These are phyloP conservation scores for Pseudopipra pipra DNA, from an alignment of 2,113 vertebrate species.

Conservation along the genomic window DNA sequence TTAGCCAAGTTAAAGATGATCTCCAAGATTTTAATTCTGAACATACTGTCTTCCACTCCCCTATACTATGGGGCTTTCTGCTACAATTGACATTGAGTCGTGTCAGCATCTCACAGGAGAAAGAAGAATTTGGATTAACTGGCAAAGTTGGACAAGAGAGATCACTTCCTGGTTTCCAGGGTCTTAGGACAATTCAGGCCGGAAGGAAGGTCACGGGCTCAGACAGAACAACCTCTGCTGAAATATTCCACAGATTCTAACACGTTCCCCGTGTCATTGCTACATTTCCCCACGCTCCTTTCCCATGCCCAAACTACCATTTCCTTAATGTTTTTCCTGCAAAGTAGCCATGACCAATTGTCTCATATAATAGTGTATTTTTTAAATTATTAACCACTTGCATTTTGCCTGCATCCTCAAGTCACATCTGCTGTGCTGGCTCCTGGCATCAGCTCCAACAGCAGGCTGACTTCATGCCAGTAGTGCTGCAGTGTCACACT, in stretches of 20 bases:
- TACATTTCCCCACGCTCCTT: neutral
- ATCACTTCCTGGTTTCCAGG: neutral
- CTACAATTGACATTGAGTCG: neutral
- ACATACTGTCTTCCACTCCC: neutral
- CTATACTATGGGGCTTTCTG: neutral
- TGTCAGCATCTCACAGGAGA: neutral
- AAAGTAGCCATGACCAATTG: neutral
- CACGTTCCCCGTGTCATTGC: neutral
- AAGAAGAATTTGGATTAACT: neutral
- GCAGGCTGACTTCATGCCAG: rapidly evolving
- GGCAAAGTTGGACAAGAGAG: neutral
- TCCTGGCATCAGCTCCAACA: neutral
- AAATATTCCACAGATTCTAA: neutral
- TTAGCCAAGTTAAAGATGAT: neutral
- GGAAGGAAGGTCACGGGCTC: neutral
- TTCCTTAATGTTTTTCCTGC: neutral
- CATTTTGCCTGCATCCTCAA: neutral
- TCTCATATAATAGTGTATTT: neutral
- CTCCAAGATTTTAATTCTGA: neutral
- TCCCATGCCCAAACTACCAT: neutral
- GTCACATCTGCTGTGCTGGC: too few relatives aligned
- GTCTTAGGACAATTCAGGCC: neutral
- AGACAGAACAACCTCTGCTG: neutral
- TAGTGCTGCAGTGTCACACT: neutral
- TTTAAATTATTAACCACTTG: neutral